phyloP scores from a whole-genome alignment of 2,113 vertebrate genomes.

The Siphamia tubifer region DNA sequence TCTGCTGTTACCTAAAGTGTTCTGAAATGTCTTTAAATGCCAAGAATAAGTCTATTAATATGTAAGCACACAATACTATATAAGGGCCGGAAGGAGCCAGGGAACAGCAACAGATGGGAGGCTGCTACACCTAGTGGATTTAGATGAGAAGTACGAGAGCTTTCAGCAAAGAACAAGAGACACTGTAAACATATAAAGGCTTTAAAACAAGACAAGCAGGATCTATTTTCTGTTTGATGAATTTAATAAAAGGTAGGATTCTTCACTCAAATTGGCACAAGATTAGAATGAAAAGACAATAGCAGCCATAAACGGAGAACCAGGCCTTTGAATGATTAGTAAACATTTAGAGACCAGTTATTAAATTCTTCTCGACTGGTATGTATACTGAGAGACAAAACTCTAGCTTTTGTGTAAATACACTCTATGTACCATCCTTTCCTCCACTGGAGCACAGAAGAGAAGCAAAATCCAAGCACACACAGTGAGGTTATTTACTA shows the following conservation, averaged over 20 bases:
- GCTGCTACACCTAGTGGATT: conserved; percentile 69
- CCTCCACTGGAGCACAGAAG: no score
- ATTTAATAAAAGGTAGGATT: not conserved
- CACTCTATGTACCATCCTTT: no score
- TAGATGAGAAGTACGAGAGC: conserved; percentile 8
- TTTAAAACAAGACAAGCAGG: no score
- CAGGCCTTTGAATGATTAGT: not conserved
- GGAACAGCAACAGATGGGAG: conserved; percentile 29
- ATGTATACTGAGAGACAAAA: no score
- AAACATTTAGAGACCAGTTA: not conserved
- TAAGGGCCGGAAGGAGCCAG: not conserved
- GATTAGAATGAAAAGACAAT: not conserved
- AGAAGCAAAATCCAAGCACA: not conserved
- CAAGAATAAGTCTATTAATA: conserved; percentile 10
- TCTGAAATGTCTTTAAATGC: conserved; percentile 19
- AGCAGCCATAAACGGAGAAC: not conserved
- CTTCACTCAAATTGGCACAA: no score
- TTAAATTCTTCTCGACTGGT: no score
- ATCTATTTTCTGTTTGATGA: not conserved
- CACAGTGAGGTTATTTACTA: not conserved
- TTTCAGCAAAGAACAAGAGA: not conserved
- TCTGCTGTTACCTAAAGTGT: conserved; percentile 1
- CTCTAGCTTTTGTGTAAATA: no score
- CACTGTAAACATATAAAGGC: not conserved
- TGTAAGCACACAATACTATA: not conserved